Evolutionary conservation across 2,888 invertebrate species (phyloP), one percentile per base, ranked within the genome.

Genomic region (Lasioglossum morio): DNA sequence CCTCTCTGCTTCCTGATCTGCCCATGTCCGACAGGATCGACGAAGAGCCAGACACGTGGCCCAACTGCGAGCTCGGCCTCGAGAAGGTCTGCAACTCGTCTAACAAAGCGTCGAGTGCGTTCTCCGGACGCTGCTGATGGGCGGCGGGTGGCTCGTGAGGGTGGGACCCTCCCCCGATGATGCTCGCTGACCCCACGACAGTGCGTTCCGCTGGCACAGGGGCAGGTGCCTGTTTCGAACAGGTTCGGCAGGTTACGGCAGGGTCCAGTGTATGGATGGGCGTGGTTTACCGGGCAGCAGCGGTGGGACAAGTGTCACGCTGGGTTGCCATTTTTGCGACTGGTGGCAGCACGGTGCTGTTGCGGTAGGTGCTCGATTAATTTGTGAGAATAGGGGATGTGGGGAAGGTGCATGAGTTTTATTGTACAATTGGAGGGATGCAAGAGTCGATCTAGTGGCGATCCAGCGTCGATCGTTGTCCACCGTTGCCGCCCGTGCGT

Each of bases 91-190:
- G 98, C 90, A 98, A 96, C 95, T 98, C 98, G 95, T 98, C 98
- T 98, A 98, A 96, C 97, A 98, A 96, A 97, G 98, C 98, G 97
- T 98, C 98, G 98, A 98, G 98, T 97, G 98, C 98, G 97, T 98
- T 98, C 97, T 98, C 98, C 96, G 98, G 96, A 96, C 97, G 97
- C 96, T 96, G 96, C 95, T 96, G 94, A 96, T 96, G 96, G 95
- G 95, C 84, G 96, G 95, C 81, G 96, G 94, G 87, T 95, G 94
- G 89, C 96, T 96, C 96, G 96, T 96, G 92, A 96, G 95, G 90
- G 96, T 96, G 95, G 96, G 96, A 90, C 96, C 96, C 96, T 96
- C 95, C 96, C 96, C 96, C 96, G 96, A 96, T 90, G 96, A 96
- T 93, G 96, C 96, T 93, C 96, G 96, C 93, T 95, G 95, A 95